Evolutionary conservation across 2,888 invertebrate species (phyloP), one percentile per base, ranked within the genome.

Genomic region (Miltochrista miniata): DNA sequence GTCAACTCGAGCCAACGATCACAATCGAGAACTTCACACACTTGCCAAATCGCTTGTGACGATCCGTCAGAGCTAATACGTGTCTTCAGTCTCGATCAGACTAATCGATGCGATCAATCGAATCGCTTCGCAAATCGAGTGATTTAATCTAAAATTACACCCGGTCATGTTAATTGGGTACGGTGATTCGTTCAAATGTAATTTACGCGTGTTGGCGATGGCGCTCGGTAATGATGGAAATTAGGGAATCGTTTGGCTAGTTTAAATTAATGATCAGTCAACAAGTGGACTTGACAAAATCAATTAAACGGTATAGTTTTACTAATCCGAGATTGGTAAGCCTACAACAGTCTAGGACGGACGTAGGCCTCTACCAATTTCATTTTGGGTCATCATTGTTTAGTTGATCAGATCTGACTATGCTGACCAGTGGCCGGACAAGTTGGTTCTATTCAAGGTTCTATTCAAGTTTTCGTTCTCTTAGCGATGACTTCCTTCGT

Each of bases 41-140:
- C 62, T 63, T 36, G 62, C 68, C 63, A 56, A 53, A 57, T 59
- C 69, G 67, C 58, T 57, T 67, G 68, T 57, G 48, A 68, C 76
- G 66, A 84, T 85, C 72, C 76, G 81, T 84, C 86, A 84, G 79
- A 72, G 69, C 77, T 80, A 82, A 80, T 76, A 66, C 79, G 70
- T 73, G 74, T 79, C 81, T 80, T 84, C 77, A 62, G 76, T 74
- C 83, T 81, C 83, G 70, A 82, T 86, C 85, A 79, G 66, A 53
- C 72, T 83, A 82, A 87, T 83, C 81, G 83, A 60, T 43, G 53
- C 80, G 70, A 85, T 86, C 83, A 85, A 87, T 83, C 38, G 50
- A 53, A 77, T 72, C 71, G 72, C 75, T 74, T 83, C 48, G 52
- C 36, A 56, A 74, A 79, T 77, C 74, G 74, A 74, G 78, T 76